Conservation (phyloP, 2,113 vertebrate genomes). For the Varanus salvator region DNA sequence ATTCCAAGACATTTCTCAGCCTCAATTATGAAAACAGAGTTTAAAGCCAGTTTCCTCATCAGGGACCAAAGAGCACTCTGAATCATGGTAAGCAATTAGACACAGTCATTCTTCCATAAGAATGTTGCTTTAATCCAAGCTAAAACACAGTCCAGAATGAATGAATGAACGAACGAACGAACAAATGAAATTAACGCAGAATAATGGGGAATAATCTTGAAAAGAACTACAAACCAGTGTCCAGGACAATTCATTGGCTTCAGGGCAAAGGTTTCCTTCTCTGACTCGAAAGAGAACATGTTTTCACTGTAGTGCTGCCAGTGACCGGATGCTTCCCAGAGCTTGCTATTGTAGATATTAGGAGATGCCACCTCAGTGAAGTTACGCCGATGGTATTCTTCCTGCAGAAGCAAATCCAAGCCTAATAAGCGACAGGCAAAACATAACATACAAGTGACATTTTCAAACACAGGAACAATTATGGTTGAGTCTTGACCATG, state of each 20-base stretch:
- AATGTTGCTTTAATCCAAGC: neutral
- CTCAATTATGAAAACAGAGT: rapidly evolving
- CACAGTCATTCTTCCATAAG: too few species aligned
- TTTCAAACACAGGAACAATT: neutral
- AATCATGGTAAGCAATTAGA: too few species aligned
- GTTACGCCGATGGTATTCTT: slow-evolving; percentile 85
- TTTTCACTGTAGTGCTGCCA: slow-evolving; percentile 95
- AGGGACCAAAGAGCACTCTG: too few species aligned
- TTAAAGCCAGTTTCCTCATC: too few species aligned
- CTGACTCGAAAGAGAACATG: slow-evolving; percentile 93
- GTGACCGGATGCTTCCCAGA: slow-evolving; percentile 94
- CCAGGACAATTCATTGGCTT: slow-evolving; percentile 98
- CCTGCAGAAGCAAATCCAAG: slow-evolving; percentile 72
- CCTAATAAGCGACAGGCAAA: neutral
- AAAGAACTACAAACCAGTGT: slow-evolving; percentile 85
- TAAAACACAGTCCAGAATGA: neutral
- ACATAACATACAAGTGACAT: neutral
- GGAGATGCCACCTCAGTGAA: slow-evolving; percentile 94
- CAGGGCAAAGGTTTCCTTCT: slow-evolving; percentile 91
- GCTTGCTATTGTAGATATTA: slow-evolving; percentile 91
- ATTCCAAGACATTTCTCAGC: neutral
- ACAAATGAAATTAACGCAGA: neutral
- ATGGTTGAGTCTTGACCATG: neutral
- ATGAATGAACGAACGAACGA: too few species aligned
- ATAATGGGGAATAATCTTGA: neutral